phyloP scores from a whole-genome alignment of 92 coral and sea anemone genomes.

The Ricordea florida region DNA sequence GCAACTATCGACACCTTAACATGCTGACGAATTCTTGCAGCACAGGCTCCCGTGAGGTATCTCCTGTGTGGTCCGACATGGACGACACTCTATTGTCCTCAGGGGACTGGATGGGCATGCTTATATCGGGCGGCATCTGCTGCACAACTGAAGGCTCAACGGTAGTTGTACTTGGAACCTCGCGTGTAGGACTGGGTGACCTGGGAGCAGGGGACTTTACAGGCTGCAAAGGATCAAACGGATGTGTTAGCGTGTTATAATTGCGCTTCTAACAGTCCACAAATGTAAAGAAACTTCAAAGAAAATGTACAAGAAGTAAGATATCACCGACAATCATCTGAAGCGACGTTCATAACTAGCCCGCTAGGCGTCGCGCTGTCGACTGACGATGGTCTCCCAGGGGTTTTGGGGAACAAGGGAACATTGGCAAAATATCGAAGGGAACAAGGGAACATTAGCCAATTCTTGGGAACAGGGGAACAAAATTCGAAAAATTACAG shows the following conservation, averaged over 20 bases:
- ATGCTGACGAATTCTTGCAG: conserved; percentile 34
- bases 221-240: not conserved
- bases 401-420: too few species aligned
- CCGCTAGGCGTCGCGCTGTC: too few species aligned
- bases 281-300: not conserved
- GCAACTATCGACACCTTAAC: conserved; percentile 20
- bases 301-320: not conserved
- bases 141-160: conserved; percentile 26
- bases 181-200: conserved; percentile 59
- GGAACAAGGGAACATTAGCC: too few species aligned
- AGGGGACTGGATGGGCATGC: conserved; percentile 56
- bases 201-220: conserved; percentile 29
- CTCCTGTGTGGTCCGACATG: conserved; percentile 33
- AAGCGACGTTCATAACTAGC: not conserved
- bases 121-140: not conserved
- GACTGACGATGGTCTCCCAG: too few species aligned
- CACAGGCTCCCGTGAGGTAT: conserved; percentile 14
- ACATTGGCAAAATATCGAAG: too few species aligned
- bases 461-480: too few species aligned
- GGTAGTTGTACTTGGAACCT: conserved; percentile 80
- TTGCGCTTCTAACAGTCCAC: not conserved
- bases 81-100: conserved; percentile 73
- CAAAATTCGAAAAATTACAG: too few species aligned
- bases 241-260: not conserved
- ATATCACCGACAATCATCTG: not conserved